Evolutionary conservation across 1,140 invertebrate species (phyloP).

Genomic region (Zaprionus ghesquierei): DNA sequence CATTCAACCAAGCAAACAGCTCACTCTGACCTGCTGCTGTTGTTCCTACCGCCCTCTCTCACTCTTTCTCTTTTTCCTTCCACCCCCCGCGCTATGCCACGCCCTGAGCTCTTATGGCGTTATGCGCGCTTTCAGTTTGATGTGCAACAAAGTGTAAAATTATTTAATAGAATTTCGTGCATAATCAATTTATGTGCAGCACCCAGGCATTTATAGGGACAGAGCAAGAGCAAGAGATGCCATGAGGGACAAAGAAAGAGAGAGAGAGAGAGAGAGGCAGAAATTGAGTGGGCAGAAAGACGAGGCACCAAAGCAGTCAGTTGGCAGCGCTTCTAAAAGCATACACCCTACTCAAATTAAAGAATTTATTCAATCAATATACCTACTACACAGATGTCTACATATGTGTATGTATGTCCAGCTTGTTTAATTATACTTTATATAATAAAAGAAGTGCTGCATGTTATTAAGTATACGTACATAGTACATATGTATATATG

Average conservation of each 20-base stretch:
- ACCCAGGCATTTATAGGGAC: conserved; percentile 41
- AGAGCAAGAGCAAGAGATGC: neutral
- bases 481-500: no score
- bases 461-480: no score
- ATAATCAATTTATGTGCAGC: conserved; percentile 82
- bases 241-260: no score
- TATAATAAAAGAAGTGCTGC: no score
- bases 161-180: conserved; percentile 79
- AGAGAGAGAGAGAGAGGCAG: neutral
- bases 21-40: neutral
- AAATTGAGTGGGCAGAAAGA: neutral
- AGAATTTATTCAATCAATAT: neutral
- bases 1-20: conserved; percentile 23
- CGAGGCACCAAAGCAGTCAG: neutral
- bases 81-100: conserved; percentile 10
- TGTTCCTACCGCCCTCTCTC: conserved; percentile 12
- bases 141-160: conserved; percentile 82
- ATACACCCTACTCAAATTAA: conserved; percentile 49
- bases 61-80: conserved; percentile 1
- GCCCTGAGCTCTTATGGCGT: conserved; percentile 59
- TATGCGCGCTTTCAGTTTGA: conserved; percentile 69
- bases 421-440: neutral
- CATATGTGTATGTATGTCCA: neutral
- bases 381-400: neutral
- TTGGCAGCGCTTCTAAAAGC: conserved; percentile 33